A percentile compares a stretch with the other conserved stretches of the same genome.
These are phyloP conservation scores for Cyprinodon brontotheroides DNA, from an alignment of 2,113 vertebrate species.

Conservation along the genomic window DNA sequence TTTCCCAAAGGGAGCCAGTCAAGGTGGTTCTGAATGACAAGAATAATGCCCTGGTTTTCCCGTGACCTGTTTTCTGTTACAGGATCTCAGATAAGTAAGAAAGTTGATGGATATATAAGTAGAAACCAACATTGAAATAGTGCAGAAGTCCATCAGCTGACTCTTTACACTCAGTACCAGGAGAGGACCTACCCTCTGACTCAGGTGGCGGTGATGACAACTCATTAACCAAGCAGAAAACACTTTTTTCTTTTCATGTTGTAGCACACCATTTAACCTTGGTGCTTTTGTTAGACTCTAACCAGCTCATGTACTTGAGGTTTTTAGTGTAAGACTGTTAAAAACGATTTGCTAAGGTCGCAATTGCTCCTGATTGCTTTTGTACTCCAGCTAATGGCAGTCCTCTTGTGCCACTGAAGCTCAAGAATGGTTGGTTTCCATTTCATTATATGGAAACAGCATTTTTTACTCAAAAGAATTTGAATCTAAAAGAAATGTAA, in stretches of 20 bases:
- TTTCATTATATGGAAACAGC: not conserved
- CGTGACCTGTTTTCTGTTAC: not conserved
- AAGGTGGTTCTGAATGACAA: too few relatives aligned
- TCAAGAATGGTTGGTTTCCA: not conserved
- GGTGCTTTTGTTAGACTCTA: not conserved
- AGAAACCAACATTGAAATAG: not conserved
- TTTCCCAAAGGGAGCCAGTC: too few relatives aligned
- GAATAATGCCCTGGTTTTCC: too few relatives aligned
- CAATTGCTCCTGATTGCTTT: not conserved
- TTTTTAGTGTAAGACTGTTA: not conserved
- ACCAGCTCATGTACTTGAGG: constrained; percentile 1
- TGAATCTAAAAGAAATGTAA: not conserved
- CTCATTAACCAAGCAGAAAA: not conserved
- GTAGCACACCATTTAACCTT: constrained; percentile 35
- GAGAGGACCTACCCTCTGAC: constrained; percentile 11
- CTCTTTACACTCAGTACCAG: not conserved
- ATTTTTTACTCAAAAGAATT: not conserved
- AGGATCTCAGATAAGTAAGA: too few relatives aligned
- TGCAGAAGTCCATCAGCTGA: not conserved
- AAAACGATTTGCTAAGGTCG: constrained; percentile 17
- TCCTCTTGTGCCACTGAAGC: not conserved
- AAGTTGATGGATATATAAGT: not conserved
- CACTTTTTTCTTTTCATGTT: constrained; percentile 27
- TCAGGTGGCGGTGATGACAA: constrained; percentile 1
- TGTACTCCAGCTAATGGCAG: constrained; percentile 13